Percentiles rank a stretch among this genome's conserved stretches.
Conservation (phyloP, 2,888 invertebrate genomes). For the Deilephila porcellus region DNA sequence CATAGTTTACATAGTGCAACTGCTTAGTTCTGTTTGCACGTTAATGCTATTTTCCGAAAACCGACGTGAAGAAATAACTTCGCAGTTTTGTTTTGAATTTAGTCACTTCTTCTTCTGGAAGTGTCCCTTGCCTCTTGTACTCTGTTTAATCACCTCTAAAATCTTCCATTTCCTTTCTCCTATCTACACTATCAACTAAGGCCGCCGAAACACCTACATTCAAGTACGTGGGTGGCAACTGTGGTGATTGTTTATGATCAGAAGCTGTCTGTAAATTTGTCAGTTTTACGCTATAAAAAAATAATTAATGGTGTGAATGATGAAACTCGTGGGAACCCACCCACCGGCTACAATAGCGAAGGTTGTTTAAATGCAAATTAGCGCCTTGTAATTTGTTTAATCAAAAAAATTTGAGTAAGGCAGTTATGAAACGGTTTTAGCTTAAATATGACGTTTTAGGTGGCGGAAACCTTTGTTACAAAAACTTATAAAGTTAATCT, state of each 20-base stretch:
- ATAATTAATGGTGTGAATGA: constrained; percentile 9
- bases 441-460: not conserved
- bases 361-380: constrained; percentile 27
- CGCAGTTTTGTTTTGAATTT: no score
- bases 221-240: not conserved
- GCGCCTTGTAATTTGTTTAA: constrained; percentile 23
- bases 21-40: no score
- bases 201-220: not conserved
- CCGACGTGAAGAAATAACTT: no score
- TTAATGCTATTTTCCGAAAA: no score
- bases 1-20: no score
- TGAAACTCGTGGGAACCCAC: constrained; percentile 23
- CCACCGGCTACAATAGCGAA: constrained; percentile 10
- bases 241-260: not conserved
- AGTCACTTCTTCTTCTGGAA: no score
- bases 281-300: constrained; percentile 10
- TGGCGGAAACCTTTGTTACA: not conserved
- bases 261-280: not conserved
- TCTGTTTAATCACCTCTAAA: no score
- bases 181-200: no score
- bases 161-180: no score
- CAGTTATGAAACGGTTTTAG: constrained; percentile 1
- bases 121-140: no score
- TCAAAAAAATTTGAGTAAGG: constrained; percentile 20
- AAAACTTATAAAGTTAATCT: no score